These are phyloP conservation scores for Ectemnius continuus DNA, from an alignment of 2,888 invertebrate species.

Conservation along the genomic window DNA sequence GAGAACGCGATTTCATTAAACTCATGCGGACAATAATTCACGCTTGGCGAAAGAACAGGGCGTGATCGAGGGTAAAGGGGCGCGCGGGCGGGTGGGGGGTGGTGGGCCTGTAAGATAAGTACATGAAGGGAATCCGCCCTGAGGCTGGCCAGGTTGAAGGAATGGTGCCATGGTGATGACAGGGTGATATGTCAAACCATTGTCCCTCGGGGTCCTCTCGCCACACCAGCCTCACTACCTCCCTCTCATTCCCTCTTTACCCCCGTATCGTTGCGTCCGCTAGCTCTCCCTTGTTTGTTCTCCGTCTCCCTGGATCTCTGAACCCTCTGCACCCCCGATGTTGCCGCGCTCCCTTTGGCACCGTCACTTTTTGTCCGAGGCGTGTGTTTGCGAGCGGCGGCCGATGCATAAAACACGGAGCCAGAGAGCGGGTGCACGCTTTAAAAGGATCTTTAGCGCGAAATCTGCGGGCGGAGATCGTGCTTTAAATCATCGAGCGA, in stretches of 20 bases:
- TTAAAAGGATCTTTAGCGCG: conserved; percentile 40
- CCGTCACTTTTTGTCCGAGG: conserved; percentile 49
- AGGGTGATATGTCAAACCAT: conserved; percentile 73
- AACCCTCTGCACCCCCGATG: conserved; percentile 9
- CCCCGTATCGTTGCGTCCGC: conserved; percentile 34
- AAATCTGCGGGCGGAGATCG: conserved; percentile 6
- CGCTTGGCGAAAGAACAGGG: conserved; percentile 45
- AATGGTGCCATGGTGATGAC: conserved; percentile 70
- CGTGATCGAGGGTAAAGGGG: conserved; percentile 42
- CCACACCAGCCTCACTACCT: conserved; percentile 42
- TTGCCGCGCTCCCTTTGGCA: conserved; percentile 17
- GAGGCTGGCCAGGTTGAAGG: conserved; percentile 56
- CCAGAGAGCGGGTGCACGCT: conserved; percentile 14
- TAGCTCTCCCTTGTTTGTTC: conserved; percentile 11
- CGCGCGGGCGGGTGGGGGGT: too few relatives aligned
- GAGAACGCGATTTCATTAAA: conserved; percentile 60
- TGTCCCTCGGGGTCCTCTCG: conserved; percentile 63
- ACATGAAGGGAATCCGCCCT: conserved; percentile 54
- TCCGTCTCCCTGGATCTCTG: conserved; percentile 11
- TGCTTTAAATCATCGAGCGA: neutral
- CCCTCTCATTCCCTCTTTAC: conserved; percentile 38
- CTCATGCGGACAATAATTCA: conserved; percentile 49
- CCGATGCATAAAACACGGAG: conserved; percentile 53
- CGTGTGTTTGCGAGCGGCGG: conserved; percentile 30
- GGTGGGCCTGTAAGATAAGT: conserved; percentile 57